Evolutionary conservation across 1,140 invertebrate species (phyloP), one percentile per base, ranked within the genome.

Genomic region (Branchinecta lynchi): DNA sequence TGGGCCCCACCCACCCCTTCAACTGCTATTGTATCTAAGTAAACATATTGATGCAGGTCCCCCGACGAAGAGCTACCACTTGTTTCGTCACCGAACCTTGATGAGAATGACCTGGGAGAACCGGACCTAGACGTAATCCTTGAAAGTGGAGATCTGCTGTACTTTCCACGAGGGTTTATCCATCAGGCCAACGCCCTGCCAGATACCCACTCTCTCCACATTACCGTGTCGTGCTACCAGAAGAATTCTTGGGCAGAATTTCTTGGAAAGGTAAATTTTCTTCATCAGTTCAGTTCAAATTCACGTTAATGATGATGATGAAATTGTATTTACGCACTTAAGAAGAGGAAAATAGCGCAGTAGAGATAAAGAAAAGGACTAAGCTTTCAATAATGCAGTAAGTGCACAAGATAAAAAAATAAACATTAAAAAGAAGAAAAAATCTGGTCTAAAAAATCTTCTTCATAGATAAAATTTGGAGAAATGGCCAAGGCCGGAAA

Each of bases 181-280:
- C 95, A 99, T 80, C 93, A 96, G 81, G 93, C 86, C 5, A 77
- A 84, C 68, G 89, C 92, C 15, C 79, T 87, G 69, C 79, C 79
- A 45, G 84, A 86, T 66, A 80, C 84, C 7, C 91, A 97, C 80
- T 97, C 93, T 15, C 81, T 97, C 1, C 95, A 98, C 77, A 85
- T 97, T 0, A 97, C 94, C 0, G 78, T 98, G 3, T 96, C 93
- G 32, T 86, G 88, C 71, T 96, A 92, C 77, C 94, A 98, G 77
- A 87, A 87, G 74, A 93, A 94, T 75, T 84, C 88, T 8, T 97
- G 89, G 86, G 88, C 84, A 68, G 91, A 98, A 82, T 83, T 94
- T 9, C 78, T 97, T 66, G 86, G 93, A 77, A 86, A 87, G 75
- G 80, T 85, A 76, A 32, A 5, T 32, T 32, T 32, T 32, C 32